Evolutionary conservation across 2,888 invertebrate species (phyloP).

Genomic region (Drosophila fulvimacula): DNA sequence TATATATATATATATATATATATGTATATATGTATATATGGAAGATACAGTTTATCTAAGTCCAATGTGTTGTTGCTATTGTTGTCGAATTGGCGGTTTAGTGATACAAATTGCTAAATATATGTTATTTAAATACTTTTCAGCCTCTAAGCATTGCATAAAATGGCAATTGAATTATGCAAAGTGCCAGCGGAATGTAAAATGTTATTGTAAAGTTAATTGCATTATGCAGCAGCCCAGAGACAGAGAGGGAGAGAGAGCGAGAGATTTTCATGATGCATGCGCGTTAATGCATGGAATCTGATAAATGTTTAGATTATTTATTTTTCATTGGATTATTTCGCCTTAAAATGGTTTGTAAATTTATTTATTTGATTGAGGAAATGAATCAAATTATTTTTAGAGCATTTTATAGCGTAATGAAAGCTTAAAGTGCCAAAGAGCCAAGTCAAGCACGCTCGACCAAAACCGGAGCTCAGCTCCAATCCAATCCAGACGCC

Average conservation of each 20-base stretch:
- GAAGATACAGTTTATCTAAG: background rate
- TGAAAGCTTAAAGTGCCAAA: constrained; percentile 4
- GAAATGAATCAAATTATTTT: background rate
- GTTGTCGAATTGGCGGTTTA: constrained; percentile 5
- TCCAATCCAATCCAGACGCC: constrained; percentile 7
- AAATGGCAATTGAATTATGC: constrained; percentile 36
- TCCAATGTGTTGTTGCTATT: constrained; percentile 29
- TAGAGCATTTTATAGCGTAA: background rate
- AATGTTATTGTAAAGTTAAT: constrained; percentile 56
- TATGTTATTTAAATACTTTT: constrained; percentile 52
- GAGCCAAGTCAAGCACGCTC: constrained; percentile 1
- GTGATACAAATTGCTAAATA: constrained; percentile 54
- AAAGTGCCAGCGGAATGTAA: constrained; percentile 32
- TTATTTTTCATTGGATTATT: constrained; percentile 1
- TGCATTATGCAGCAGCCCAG: constrained; percentile 14
- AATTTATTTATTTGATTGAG: background rate
- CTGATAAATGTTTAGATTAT: constrained; percentile 9
- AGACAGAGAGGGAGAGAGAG: background rate
- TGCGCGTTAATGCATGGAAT: constrained; percentile 17
- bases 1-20: constrained; percentile 39
- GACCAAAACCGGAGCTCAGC: constrained; percentile 18
- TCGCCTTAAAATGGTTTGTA: background rate
- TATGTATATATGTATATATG: constrained; percentile 15
- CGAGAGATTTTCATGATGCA: constrained; percentile 19
- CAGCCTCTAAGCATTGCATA: constrained; percentile 33